Percentiles rank a stretch among this genome's conserved stretches.
These are phyloP conservation scores for Chaetodon auriga DNA, from an alignment of 2,113 vertebrate genomes.

Conservation along the genomic window DNA sequence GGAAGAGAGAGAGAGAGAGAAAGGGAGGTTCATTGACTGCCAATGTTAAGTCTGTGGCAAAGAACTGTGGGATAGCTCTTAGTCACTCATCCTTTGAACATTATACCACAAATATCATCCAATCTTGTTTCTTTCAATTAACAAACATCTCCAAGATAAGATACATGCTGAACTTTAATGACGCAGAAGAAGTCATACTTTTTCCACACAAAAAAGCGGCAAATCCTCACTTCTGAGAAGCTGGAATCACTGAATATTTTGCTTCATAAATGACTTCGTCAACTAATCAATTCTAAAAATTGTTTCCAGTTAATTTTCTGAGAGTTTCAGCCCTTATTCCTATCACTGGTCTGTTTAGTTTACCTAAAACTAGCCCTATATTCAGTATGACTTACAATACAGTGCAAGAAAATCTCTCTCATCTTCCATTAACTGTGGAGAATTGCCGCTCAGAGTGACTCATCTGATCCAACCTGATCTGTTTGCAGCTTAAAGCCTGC, in stretches of 20 bases:
- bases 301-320: not conserved
- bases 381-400: not conserved
- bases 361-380: not conserved
- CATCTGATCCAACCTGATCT: slow-evolving; percentile 25
- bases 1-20: not conserved
- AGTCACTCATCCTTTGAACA: no score
- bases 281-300: not conserved
- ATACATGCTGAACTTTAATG: no score
- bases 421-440: slow-evolving; percentile 28
- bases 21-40: no score
- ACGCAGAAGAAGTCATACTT: no score
- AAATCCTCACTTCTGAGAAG: not conserved
- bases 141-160: no score
- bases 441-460: not conserved
- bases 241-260: not conserved
- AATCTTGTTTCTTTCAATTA: no score
- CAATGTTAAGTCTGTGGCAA: no score
- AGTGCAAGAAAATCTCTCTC: not conserved
- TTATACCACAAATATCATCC: no score
- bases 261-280: not conserved
- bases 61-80: no score
- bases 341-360: not conserved
- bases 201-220: no score
- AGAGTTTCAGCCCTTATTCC: not conserved
- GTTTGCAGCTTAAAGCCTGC: slow-evolving; percentile 30